phyloP scores from a whole-genome alignment of 1,140 invertebrate species.

The Belonocnema kinseyi region DNA sequence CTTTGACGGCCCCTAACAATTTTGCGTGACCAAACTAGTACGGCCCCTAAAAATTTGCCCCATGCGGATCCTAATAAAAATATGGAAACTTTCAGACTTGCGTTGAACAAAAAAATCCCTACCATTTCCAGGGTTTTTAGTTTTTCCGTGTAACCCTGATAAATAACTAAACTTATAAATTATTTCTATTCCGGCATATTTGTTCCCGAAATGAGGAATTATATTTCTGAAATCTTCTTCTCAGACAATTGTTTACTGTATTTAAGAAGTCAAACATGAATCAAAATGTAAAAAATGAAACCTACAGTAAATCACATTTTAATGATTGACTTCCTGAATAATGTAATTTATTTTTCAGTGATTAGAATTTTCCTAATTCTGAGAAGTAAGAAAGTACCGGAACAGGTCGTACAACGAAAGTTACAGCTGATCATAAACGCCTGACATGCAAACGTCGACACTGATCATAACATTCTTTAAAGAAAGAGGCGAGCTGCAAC shows the following conservation, averaged over 20 bases:
- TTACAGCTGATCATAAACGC: constrained; percentile 22
- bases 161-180: no score
- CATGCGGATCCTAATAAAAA: no score
- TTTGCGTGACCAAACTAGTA: no score
- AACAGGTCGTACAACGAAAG: constrained; percentile 2
- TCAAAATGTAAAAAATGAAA: background rate
- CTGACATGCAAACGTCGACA: constrained; percentile 13
- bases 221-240: background rate
- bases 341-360: background rate
- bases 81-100: no score
- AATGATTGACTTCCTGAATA: background rate
- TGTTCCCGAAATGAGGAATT: no score
- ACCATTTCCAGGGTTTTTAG: no score
- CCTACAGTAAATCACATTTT: background rate
- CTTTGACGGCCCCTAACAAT: no score
- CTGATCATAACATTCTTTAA: constrained; percentile 4
- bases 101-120: no score
- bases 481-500: background rate
- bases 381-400: background rate
- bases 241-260: background rate
- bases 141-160: no score
- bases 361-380: background rate
- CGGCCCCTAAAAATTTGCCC: no score
- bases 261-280: background rate
- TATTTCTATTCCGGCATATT: no score